Percentiles rank a stretch among this genome's conserved stretches.
Evolutionary conservation across 30 jellyfish, hydroid and myxozoan species (phyloP).

Genomic region (Aurelia aurita): DNA sequence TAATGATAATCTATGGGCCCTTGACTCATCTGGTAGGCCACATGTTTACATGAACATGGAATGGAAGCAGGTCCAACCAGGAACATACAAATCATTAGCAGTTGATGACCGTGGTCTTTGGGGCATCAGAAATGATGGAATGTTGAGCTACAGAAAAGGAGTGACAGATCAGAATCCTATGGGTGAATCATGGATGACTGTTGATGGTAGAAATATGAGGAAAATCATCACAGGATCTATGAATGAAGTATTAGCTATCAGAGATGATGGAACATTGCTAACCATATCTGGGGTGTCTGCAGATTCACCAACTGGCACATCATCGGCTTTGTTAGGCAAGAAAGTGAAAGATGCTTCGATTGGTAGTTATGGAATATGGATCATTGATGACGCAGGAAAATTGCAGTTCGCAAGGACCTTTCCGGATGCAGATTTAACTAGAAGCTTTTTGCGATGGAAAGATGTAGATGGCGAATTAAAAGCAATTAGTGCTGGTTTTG

Average conservation of each 20-base stretch:
- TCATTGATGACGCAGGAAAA: constrained; percentile 31
- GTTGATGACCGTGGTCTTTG: constrained; percentile 64
- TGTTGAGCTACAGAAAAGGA: constrained; percentile 63
- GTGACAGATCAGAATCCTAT: constrained; percentile 38
- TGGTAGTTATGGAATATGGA: constrained; percentile 63
- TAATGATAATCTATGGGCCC: constrained; percentile 59
- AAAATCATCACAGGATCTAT: constrained; percentile 40
- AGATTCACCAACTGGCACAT: constrained; percentile 71
- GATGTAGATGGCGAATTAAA: constrained; percentile 41
- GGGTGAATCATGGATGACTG: constrained; percentile 52
- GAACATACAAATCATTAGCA: constrained; percentile 21
- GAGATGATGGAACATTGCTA: background rate
- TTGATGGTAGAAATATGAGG: constrained; percentile 42
- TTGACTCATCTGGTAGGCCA: constrained; percentile 51
- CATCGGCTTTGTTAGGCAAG: constrained; percentile 59
- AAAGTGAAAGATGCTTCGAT: constrained; percentile 47
- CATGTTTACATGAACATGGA: background rate
- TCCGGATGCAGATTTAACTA: background rate
- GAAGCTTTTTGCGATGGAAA: constrained; percentile 17
- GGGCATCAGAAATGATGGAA: constrained; percentile 59
- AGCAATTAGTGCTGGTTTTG: constrained; percentile 81
- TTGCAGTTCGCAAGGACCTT: constrained; percentile 36
- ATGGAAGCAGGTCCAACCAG: constrained; percentile 31
- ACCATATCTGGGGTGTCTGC: background rate
- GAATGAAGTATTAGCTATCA: constrained; percentile 31